A percentile compares a stretch with the other conserved stretches of the same genome.
Conservation (phyloP, 2,797 vertebrate genomes). For the Lagocephalus sceleratus region DNA sequence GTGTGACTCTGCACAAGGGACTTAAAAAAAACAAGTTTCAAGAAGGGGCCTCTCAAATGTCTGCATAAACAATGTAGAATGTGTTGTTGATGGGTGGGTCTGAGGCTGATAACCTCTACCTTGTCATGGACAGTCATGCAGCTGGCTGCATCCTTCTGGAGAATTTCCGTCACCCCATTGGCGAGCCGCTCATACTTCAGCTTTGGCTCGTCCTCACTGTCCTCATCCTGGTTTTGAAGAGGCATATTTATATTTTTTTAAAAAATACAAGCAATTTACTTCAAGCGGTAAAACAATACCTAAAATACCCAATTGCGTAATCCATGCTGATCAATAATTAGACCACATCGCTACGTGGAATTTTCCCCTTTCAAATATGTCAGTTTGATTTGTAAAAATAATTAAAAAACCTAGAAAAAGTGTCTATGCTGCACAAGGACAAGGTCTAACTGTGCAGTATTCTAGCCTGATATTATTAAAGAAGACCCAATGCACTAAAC, state of each 20-base stretch:
- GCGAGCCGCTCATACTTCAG: conserved; percentile 95
- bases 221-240: conserved; percentile 84
- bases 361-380: too few species aligned
- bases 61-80: conserved; percentile 49
- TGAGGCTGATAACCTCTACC: conserved; percentile 72
- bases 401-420: too few species aligned
- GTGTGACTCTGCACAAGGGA: conserved; percentile 27
- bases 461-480: too few species aligned
- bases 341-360: too few species aligned
- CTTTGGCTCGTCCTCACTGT: conserved; percentile 97
- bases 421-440: too few species aligned
- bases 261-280: conserved; percentile 7
- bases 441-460: too few species aligned
- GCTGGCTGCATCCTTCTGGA: conserved; percentile 95
- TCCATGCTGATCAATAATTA: too few species aligned
- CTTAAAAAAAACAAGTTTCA: conserved; percentile 41
- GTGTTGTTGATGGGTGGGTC: conserved; percentile 19
- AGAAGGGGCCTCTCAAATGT: conserved; percentile 49
- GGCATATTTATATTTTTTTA: not conserved
- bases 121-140: conserved; percentile 99
- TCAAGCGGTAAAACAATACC: not conserved
- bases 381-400: too few species aligned
- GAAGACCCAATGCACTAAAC: too few species aligned
- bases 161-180: conserved; percentile 95
- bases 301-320: too few species aligned